Base-by-base conservation (phyloP, 2,888 invertebrate species). In the Adineta ricciae region DNA sequence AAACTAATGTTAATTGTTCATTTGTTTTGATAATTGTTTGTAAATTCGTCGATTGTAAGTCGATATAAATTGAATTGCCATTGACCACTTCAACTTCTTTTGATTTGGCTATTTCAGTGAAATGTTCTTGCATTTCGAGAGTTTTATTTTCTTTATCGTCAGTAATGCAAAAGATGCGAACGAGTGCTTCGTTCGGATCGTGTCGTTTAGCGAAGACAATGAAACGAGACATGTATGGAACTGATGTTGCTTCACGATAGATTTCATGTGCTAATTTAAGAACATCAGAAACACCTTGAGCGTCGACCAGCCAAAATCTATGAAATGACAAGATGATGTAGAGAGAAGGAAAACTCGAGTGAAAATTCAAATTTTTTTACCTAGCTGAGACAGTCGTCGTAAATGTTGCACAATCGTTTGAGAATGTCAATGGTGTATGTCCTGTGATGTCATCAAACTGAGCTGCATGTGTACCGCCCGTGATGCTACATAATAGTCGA, bases 401-500 rank as follows among this genome's bases (percentile, higher is more conserved):
- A 91, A 99, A 99, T 84, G 97, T 97, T 54, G 99, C 99, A 90
- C 98, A 98, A 90, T 99, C 98, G 90, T 99, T 97, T 32, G 83
- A 96, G 91, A 99, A 97, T 21, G 97, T 97, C 87, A 99, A 92
- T 83, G 97, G 98, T 83, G 99, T 99, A 86, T 97, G 97, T 87
- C 98, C 98, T 36, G 99, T 99, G 84, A 99, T 98, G 91, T 99
- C 99, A 92, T 99, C 99, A 99, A 99, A 99, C 90, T 97, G 97
- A 84, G 99, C 98, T 89, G 97, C 94, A 87, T 96, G 95, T 87
- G 96, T 95, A 89, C 98, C 98, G 91, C 98, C 97, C 93, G 97
- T 96, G 91, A 98, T 97, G 89, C 96, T 97, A 92, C 97, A 98
- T 84, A 98, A 93, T 86, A 97, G 93, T 88, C 99, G 93, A 86